Percentiles rank a stretch among this genome's conserved stretches.
Conservation (phyloP, 2,888 invertebrate genomes). For the Malthinus seriepunctatus region DNA sequence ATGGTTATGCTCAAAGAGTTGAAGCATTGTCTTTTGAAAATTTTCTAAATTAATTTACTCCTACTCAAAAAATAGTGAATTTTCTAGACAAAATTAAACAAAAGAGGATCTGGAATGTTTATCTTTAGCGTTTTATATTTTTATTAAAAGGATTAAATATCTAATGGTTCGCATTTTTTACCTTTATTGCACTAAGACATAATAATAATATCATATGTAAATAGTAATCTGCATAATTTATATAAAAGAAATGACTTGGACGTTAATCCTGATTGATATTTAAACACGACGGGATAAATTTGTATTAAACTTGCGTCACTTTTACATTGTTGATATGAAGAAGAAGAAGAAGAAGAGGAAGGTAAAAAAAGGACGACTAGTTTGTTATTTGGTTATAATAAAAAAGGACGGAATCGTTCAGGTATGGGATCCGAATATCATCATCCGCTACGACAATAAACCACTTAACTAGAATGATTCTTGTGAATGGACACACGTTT, state of each 20-base stretch:
- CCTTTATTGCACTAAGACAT: too few relatives aligned
- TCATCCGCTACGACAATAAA: constrained; percentile 53
- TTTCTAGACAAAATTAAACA: too few relatives aligned
- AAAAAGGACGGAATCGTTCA: constrained; percentile 21
- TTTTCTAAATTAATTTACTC: too few relatives aligned
- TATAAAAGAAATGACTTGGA: constrained; percentile 37
- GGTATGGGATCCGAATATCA: constrained; percentile 42
- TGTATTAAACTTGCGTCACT: constrained; percentile 25
- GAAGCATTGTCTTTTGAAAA: too few relatives aligned
- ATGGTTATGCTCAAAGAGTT: too few relatives aligned
- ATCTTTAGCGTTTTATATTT: too few relatives aligned
- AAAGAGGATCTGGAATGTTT: too few relatives aligned
- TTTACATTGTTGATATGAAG: constrained; percentile 13
- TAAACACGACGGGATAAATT: constrained; percentile 41
- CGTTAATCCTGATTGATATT: constrained; percentile 52
- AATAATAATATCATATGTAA: too few relatives aligned
- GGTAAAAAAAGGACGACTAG: constrained; percentile 15
- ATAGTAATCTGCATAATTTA: constrained; percentile 14
- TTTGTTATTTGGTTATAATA: constrained; percentile 12
- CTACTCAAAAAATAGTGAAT: too few relatives aligned
- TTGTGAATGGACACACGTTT: constrained; percentile 54
- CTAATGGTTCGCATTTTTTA: too few relatives aligned
- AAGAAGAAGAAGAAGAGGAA: too few relatives aligned
- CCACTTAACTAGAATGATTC: constrained; percentile 56
- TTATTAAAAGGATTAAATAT: too few relatives aligned